These are phyloP conservation scores for Apostichopus californicus DNA, from an alignment of 35 echinoderm and acorn worm species.

Conservation along the genomic window DNA sequence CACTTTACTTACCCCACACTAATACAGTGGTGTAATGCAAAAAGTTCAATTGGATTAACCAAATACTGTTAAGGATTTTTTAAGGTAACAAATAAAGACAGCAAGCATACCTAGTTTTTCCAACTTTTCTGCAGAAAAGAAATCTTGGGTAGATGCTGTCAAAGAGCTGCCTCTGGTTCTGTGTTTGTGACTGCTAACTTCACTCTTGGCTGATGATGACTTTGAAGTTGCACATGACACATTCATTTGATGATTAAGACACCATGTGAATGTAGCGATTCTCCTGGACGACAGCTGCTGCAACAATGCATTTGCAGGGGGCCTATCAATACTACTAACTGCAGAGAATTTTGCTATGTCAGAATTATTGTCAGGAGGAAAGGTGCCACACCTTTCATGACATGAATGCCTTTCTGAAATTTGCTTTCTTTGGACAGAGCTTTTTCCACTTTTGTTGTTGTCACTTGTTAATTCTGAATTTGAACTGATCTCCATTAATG, in stretches of 20 bases:
- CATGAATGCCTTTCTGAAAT: background rate
- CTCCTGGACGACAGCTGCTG: constrained; percentile 54
- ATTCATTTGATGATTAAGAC: constrained; percentile 66
- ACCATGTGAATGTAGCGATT: constrained; percentile 77
- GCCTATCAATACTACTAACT: background rate
- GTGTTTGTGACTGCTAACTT: constrained; percentile 55
- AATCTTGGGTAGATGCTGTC: constrained; percentile 60
- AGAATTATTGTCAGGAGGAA: constrained; percentile 3
- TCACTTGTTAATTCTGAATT: background rate
- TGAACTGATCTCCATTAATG: constrained; percentile 14
- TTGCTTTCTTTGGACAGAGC: background rate
- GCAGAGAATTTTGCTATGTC: background rate
- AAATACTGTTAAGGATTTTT: too few species aligned
- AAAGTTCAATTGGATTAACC: too few species aligned
- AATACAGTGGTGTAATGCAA: too few species aligned
- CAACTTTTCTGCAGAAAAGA: constrained; percentile 67
- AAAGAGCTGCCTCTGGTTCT: constrained; percentile 48
- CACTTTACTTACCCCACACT: too few species aligned
- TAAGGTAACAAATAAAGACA: too few species aligned
- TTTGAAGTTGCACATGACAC: background rate
- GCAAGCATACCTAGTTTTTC: constrained; percentile 75
- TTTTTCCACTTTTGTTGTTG: background rate
- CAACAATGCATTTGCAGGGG: background rate
- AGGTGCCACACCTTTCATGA: constrained; percentile 21
- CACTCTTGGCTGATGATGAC: constrained; percentile 30